A percentile compares a stretch with the other conserved stretches of the same genome.
These are phyloP conservation scores for Crambe crambe DNA, from an alignment of 37 sponge, comb jelly and placozoan species.

Conservation along the genomic window DNA sequence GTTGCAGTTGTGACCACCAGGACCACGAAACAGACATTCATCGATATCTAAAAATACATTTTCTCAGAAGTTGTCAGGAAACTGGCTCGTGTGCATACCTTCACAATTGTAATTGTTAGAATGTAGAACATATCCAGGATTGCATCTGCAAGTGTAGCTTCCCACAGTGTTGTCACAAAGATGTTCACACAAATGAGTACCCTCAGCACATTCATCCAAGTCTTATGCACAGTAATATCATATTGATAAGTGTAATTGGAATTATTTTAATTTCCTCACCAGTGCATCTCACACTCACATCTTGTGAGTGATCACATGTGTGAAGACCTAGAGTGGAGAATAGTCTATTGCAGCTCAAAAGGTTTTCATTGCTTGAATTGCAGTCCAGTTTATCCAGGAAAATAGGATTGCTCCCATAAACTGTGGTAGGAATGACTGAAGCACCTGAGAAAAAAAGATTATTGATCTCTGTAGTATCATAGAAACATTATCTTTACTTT, in stretches of 20 bases:
- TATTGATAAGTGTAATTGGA: too few relatives aligned
- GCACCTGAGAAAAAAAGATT: conserved; percentile 14
- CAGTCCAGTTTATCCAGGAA: conserved; percentile 24
- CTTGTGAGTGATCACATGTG: conserved; percentile 15
- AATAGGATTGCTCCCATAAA: conserved; percentile 15
- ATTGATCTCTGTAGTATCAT: background rate
- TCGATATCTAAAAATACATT: background rate
- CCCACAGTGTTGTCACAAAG: conserved; percentile 25
- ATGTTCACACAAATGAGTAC: background rate
- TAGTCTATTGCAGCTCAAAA: background rate
- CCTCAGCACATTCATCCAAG: conserved; percentile 25
- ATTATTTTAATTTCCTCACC: background rate
- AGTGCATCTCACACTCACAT: conserved; percentile 6
- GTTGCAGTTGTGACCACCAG: conserved; percentile 13
- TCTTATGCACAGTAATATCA: too few relatives aligned
- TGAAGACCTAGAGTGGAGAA: background rate
- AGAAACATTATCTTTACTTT: background rate
- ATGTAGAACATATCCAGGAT: background rate
- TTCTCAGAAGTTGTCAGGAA: background rate
- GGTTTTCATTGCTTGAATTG: background rate
- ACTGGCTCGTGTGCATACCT: background rate
- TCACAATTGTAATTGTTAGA: conserved; percentile 15
- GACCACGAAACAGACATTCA: conserved; percentile 3
- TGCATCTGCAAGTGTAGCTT: conserved; percentile 34
- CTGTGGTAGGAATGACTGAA: background rate